Percentiles rank a stretch among this genome's conserved stretches.
Conservation (phyloP, 2,797 vertebrate species). For the Mallotus villosus region DNA sequence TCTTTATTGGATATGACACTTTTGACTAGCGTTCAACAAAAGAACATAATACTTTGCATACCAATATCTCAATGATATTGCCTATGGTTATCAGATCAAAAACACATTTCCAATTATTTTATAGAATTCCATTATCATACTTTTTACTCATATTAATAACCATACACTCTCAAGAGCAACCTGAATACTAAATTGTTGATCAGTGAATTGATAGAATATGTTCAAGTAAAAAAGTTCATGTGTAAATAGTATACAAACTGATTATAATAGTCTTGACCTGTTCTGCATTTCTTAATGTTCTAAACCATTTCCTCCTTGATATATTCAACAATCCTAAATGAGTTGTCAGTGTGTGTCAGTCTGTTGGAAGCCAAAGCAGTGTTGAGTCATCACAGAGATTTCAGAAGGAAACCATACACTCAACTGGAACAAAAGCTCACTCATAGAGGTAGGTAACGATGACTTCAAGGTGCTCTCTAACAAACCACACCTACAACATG, state of each 20-base stretch:
- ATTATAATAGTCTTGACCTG: conserved; percentile 29
- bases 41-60: conserved; percentile 47
- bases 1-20: conserved; percentile 55
- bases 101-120: conserved; percentile 1
- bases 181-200: conserved; percentile 26
- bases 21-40: conserved; percentile 54
- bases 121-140: conserved; percentile 12
- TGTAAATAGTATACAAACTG: conserved; percentile 31
- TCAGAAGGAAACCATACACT: conserved; percentile 37
- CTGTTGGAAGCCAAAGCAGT: conserved; percentile 27
- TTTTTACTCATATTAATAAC: conserved; percentile 25
- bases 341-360: conserved; percentile 26
- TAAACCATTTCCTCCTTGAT: conserved; percentile 12
- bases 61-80: conserved; percentile 21
- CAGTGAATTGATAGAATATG: conserved; percentile 33
- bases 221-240: conserved; percentile 46
- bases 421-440: conserved; percentile 51
- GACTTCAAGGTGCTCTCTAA: conserved; percentile 50
- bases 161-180: conserved; percentile 33
- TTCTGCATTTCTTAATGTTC: conserved; percentile 31
- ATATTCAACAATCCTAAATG: conserved; percentile 22
- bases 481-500: conserved; percentile 32
- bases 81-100: conserved; percentile 9
- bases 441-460: conserved; percentile 68
- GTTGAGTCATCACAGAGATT: conserved; percentile 37